A percentile compares a stretch with the other conserved stretches of the same genome.
Conservation (phyloP, 2,113 vertebrate genomes). For the Bubo blakistoni region DNA sequence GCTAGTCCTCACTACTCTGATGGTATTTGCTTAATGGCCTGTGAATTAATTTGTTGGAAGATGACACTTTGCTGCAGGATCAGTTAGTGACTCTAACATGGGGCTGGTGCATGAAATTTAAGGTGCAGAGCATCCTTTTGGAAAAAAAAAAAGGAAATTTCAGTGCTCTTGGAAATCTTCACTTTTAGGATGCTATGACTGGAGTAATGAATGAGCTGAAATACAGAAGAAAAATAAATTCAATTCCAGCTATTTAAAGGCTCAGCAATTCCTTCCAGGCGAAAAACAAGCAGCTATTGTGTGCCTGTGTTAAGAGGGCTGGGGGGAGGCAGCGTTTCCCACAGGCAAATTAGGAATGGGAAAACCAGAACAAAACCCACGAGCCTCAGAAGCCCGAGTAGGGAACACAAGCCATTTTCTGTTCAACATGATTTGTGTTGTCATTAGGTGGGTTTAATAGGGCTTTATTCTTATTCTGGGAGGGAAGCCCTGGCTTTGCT, state of each 20-base stretch:
- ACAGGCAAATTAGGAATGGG: slow-evolving; percentile 49
- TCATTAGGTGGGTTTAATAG: slow-evolving; percentile 28
- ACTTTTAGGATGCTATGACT: background rate
- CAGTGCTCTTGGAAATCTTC: background rate
- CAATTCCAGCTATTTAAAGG: slow-evolving; percentile 20
- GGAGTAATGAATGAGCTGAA: background rate
- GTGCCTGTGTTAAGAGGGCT: background rate
- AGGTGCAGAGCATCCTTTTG: background rate
- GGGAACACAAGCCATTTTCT: slow-evolving; percentile 25
- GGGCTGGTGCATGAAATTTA: background rate
- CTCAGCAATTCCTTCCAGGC: slow-evolving; percentile 6
- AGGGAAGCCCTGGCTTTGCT: background rate
- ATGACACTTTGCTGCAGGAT: background rate
- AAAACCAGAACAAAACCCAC: slow-evolving; percentile 17
- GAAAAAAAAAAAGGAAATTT: background rate
- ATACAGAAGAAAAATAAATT: slow-evolving; percentile 15
- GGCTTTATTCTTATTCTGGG: background rate
- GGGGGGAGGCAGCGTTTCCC: background rate
- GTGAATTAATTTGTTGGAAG: background rate
- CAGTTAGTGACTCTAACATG: background rate
- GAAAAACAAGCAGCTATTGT: slow-evolving; percentile 44
- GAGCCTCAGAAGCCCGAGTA: background rate
- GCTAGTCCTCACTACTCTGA: background rate
- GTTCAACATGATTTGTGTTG: background rate
- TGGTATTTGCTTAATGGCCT: background rate